These are phyloP conservation scores for Bugulina stolonifera DNA, from an alignment of 2,888 invertebrate species.

Conservation along the genomic window DNA sequence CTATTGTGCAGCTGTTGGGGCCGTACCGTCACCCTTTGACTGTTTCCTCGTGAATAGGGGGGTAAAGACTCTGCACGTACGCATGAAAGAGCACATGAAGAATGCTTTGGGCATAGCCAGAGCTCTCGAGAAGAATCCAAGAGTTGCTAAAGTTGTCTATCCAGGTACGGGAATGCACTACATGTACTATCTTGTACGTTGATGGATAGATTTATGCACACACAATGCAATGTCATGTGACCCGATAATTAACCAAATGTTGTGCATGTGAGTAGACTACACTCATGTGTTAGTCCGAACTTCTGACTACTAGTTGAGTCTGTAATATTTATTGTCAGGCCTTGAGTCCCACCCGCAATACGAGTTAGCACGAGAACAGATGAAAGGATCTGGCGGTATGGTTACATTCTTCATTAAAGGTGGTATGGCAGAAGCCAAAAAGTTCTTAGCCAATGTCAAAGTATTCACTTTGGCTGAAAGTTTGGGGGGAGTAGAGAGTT, in stretches of 20 bases:
- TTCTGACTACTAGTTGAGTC: no score
- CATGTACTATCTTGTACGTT: no score
- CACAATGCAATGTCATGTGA: no score
- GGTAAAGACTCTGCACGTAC: constrained; percentile 49
- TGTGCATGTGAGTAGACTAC: no score
- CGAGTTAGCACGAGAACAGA: constrained; percentile 49
- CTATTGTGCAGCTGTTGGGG: constrained; percentile 71
- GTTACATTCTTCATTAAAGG: constrained; percentile 51
- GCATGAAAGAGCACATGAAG: constrained; percentile 52
- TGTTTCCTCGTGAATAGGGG: constrained; percentile 77
- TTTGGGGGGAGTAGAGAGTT: constrained; percentile 53
- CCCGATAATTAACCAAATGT: no score
- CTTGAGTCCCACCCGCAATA: constrained; percentile 50
- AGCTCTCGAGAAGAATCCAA: constrained; percentile 44
- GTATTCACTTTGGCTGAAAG: constrained; percentile 52
- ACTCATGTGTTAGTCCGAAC: no score
- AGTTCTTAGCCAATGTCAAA: constrained; percentile 46
- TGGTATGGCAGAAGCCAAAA: constrained; percentile 40
- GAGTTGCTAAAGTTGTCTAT: constrained; percentile 50
- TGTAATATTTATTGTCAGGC: no score
- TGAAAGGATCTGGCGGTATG: constrained; percentile 53
- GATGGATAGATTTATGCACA: no score
- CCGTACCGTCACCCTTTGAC: constrained; percentile 92
- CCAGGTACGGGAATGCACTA: no score
- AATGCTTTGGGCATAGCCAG: constrained; percentile 50